phyloP scores from a whole-genome alignment of 2,113 vertebrate species.

The Eolophus roseicapilla region DNA sequence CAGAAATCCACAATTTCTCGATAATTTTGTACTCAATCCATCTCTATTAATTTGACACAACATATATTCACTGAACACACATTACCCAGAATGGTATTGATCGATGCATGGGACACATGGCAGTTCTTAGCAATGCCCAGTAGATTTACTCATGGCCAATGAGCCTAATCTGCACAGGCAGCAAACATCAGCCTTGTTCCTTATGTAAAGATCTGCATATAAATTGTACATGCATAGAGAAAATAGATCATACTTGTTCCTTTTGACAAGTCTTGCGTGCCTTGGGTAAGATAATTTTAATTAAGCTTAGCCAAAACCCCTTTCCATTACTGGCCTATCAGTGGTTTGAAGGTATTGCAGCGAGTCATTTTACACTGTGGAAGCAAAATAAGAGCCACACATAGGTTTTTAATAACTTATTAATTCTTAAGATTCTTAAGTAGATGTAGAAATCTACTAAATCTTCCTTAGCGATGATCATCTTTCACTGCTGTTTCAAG shows the following conservation, averaged over 20 bases:
- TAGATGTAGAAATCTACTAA: background rate
- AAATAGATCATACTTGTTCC: background rate
- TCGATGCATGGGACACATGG: background rate
- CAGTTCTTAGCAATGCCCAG: background rate
- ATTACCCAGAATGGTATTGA: background rate
- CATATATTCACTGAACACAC: background rate
- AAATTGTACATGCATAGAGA: background rate
- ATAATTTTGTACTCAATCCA: background rate
- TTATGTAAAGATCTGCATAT: background rate
- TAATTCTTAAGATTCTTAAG: background rate
- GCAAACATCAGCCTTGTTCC: background rate
- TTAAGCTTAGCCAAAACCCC: background rate
- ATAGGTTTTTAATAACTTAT: background rate
- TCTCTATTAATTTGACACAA: background rate
- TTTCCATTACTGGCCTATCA: background rate
- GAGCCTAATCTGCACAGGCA: background rate
- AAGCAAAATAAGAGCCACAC: background rate
- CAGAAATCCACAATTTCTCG: background rate
- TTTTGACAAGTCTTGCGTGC: background rate
- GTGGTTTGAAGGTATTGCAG: background rate
- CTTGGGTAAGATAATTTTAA: background rate
- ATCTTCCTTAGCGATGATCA: background rate
- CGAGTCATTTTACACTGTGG: background rate
- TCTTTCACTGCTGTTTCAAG: background rate
- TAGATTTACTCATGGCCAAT: background rate